These are phyloP conservation scores for Coecobrya sp. DNA, from an alignment of 2,888 invertebrate species.

Conservation along the genomic window DNA sequence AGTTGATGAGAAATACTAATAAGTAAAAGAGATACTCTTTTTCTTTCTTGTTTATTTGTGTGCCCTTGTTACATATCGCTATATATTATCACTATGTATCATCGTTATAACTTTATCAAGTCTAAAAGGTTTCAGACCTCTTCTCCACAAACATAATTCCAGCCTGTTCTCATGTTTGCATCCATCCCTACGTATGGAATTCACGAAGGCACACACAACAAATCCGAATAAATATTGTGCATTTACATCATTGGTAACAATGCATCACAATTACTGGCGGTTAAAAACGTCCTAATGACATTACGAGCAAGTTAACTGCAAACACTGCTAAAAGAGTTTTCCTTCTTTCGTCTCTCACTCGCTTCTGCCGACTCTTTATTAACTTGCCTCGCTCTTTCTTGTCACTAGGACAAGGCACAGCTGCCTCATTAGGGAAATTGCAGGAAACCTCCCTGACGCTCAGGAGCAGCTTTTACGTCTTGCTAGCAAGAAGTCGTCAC, in stretches of 20 bases:
- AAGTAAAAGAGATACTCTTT: neutral
- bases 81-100: neutral
- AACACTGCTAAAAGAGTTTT: constrained; percentile 36
- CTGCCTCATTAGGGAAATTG: constrained; percentile 81
- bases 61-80: neutral
- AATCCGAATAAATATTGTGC: constrained; percentile 59
- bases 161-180: neutral
- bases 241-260: constrained; percentile 68
- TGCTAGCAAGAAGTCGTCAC: constrained; percentile 17
- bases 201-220: neutral
- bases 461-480: constrained; percentile 47
- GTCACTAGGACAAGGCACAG: constrained; percentile 78
- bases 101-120: neutral
- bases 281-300: constrained; percentile 74
- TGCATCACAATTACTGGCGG: constrained; percentile 71
- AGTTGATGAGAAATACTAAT: constrained; percentile 62
- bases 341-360: constrained; percentile 39
- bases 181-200: neutral
- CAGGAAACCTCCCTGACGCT: constrained; percentile 79
- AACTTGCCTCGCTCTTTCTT: constrained; percentile 70
- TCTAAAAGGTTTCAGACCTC: neutral
- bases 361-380: constrained; percentile 65
- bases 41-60: constrained; percentile 32
- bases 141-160: neutral
- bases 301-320: constrained; percentile 55